Percentiles rank a stretch among this genome's conserved stretches.
Evolutionary conservation across 2,113 vertebrate species (phyloP).

Genomic region (Eptesicus fuscus): DNA sequence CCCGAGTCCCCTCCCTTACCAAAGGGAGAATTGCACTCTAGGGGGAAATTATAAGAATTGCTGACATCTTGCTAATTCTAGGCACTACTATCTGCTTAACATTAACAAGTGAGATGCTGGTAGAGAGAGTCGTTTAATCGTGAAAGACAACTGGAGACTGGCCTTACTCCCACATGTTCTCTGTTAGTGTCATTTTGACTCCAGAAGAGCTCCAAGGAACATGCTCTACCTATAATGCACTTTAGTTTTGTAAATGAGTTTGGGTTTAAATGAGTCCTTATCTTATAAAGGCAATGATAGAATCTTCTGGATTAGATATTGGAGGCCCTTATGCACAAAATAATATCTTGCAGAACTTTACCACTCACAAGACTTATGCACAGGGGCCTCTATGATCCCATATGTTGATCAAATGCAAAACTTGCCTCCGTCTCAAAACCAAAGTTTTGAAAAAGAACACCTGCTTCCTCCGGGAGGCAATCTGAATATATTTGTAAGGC

Average conservation of each 20-base stretch:
- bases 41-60: neutral
- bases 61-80: neutral
- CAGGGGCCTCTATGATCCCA: neutral
- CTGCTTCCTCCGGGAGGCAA: neutral
- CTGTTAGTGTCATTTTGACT: neutral
- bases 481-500: neutral
- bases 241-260: conserved; percentile 7
- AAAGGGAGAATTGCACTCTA: neutral
- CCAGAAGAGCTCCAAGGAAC: neutral
- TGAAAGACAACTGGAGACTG: neutral
- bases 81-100: neutral
- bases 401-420: neutral
- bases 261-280: conserved; percentile 26
- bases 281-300: conserved; percentile 10
- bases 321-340: neutral
- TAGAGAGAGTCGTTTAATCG: neutral
- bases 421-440: conserved; percentile 14
- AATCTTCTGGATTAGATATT: neutral
- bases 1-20: neutral
- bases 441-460: neutral
- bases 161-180: neutral
- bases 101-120: neutral
- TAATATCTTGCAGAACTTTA: neutral
- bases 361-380: neutral
- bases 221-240: neutral